These are phyloP conservation scores for Callosobruchus maculatus DNA, from an alignment of 2,888 invertebrate genomes.

Conservation along the genomic window DNA sequence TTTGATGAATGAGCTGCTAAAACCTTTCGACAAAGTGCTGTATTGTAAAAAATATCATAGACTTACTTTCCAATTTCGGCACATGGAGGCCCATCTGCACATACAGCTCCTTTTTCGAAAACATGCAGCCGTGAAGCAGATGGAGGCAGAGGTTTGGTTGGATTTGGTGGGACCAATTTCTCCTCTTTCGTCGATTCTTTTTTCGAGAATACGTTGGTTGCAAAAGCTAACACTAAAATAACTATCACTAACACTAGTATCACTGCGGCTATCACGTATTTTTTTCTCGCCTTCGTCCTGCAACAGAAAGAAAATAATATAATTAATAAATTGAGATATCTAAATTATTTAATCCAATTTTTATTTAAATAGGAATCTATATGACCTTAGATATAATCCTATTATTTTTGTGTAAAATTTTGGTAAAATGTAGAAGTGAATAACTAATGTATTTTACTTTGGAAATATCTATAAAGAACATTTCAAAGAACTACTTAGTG, in stretches of 20 bases:
- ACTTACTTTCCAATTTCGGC: constrained; percentile 73
- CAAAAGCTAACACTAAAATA: background rate
- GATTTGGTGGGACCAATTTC: constrained; percentile 59
- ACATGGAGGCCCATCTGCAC: constrained; percentile 73
- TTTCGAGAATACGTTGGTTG: constrained; percentile 3
- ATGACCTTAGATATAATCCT: too few relatives aligned
- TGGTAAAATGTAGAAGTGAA: too few relatives aligned
- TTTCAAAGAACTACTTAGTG: too few relatives aligned
- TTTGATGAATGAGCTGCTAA: too few relatives aligned
- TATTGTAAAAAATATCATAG: background rate
- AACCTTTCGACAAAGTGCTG: too few relatives aligned
- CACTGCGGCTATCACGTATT: constrained; percentile 22
- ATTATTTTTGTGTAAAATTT: too few relatives aligned
- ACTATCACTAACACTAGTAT: background rate
- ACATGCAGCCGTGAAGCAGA: constrained; percentile 64
- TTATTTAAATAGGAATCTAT: too few relatives aligned
- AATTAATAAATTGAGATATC: background rate
- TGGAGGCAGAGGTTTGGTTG: constrained; percentile 59
- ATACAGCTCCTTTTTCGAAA: constrained; percentile 70
- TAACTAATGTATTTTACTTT: too few relatives aligned
- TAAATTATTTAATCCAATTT: constrained; percentile 3
- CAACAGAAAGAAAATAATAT: constrained; percentile 16
- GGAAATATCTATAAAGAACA: too few relatives aligned
- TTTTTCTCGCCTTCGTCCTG: constrained; percentile 27
- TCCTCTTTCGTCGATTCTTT: background rate